Conservation (phyloP, 1,140 invertebrate species). For the Grapholita molesta region DNA sequence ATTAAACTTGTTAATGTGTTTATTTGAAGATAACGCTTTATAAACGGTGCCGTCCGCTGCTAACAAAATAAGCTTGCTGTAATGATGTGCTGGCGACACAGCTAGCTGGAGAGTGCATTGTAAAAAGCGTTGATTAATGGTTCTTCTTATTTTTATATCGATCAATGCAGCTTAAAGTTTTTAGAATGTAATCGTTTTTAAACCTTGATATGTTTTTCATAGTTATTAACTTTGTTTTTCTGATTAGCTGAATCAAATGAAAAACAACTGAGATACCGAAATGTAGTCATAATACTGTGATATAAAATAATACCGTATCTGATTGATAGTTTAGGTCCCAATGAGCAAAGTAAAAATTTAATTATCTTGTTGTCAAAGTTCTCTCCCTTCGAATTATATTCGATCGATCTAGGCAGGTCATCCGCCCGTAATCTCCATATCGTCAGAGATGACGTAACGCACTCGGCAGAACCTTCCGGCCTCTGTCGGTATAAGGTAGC, state of each 20-base stretch:
- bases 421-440: not conserved
- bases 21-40: slow-evolving; percentile 75
- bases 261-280: too few relatives aligned
- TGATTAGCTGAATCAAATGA: too few relatives aligned
- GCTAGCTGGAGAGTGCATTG: slow-evolving; percentile 36
- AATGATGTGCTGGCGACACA: slow-evolving; percentile 65
- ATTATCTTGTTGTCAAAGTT: too few relatives aligned
- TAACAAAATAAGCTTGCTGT: slow-evolving; percentile 74
- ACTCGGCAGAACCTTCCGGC: not conserved
- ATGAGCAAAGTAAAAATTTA: too few relatives aligned
- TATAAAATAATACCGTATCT: too few relatives aligned
- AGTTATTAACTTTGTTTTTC: not conserved
- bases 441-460: not conserved
- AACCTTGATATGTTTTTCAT: not conserved
- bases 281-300: too few relatives aligned
- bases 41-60: slow-evolving; percentile 74
- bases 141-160: slow-evolving; percentile 31
- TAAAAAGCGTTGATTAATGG: slow-evolving; percentile 66
- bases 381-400: too few relatives aligned
- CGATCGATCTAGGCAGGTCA: not conserved
- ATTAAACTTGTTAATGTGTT: slow-evolving; percentile 77
- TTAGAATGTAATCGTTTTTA: not conserved
- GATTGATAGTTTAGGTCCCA: too few relatives aligned
- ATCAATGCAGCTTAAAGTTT: slow-evolving; percentile 32
- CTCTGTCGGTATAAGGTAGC: not conserved